Evolutionary conservation across 2,113 vertebrate species (phyloP).

Genomic region (Oophaga pumilio): DNA sequence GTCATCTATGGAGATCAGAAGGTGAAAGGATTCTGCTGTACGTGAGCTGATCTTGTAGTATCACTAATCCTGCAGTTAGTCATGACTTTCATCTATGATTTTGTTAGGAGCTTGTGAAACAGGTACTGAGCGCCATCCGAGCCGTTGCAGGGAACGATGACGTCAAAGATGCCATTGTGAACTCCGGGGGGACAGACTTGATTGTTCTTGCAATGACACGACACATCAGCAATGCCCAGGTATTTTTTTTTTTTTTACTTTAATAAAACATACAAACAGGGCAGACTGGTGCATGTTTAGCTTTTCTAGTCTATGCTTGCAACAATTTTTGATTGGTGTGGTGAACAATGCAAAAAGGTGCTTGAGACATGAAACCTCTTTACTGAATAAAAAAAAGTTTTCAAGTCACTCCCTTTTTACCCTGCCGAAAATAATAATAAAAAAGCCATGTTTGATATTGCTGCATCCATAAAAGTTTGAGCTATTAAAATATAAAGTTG

Average conservation of each 20-base stretch:
- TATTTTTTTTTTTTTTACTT: slow-evolving; percentile 57
- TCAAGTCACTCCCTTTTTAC: no score
- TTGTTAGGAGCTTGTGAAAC: slow-evolving; percentile 86
- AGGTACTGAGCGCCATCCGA: slow-evolving; percentile 82
- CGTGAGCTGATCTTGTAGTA: background rate
- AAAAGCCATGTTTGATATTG: no score
- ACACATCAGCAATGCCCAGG: slow-evolving; percentile 82
- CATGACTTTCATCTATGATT: background rate
- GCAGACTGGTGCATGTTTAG: no score
- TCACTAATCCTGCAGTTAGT: background rate
- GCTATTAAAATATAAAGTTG: no score
- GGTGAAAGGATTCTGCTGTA: background rate
- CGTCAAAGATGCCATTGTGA: slow-evolving; percentile 88
- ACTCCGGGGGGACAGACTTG: slow-evolving; percentile 78
- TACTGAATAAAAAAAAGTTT: no score
- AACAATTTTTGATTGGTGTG: no score
- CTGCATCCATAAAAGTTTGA: no score
- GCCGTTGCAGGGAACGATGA: slow-evolving; percentile 92
- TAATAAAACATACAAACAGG: background rate
- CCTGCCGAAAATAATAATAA: no score
- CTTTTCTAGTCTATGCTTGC: no score
- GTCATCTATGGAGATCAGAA: background rate
- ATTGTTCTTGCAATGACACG: slow-evolving; percentile 86
- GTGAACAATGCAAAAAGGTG: no score
- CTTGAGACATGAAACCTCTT: no score